Evolutionary conservation across 2,888 invertebrate species (phyloP).

Genomic region (Invenusta paracnida): DNA sequence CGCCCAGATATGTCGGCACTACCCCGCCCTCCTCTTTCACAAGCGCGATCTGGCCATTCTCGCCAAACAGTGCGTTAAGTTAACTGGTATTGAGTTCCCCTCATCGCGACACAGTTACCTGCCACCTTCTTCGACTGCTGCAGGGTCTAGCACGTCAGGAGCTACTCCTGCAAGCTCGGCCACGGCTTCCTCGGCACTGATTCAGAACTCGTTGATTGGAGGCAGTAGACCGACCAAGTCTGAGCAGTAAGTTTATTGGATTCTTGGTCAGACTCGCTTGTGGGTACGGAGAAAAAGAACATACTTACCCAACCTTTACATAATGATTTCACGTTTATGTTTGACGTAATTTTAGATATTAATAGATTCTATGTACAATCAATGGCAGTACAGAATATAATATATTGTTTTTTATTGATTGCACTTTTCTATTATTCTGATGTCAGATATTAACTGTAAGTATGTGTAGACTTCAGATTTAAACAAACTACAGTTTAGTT

Average conservation of each 20-base stretch:
- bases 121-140: not conserved
- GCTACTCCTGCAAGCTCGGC: not conserved
- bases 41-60: slow-evolving; percentile 39
- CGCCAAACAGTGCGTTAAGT: slow-evolving; percentile 38
- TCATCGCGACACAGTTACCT: not conserved
- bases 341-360: no score
- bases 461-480: no score
- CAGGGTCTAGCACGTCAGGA: not conserved
- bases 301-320: no score
- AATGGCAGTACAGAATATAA: no score
- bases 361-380: no score
- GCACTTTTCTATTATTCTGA: no score
- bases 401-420: no score
- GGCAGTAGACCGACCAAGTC: not conserved
- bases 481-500: no score
- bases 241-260: not conserved
- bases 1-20: slow-evolving; percentile 41
- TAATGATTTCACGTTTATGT: no score
- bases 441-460: no score
- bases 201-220: not conserved
- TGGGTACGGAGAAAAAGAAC: no score
- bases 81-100: slow-evolving; percentile 41
- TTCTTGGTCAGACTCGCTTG: no score
- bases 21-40: slow-evolving; percentile 43
- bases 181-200: not conserved